A percentile compares a stretch with the other conserved stretches of the same genome.
Conservation (phyloP, 2,797 vertebrate species). For the Spea hammondii region DNA sequence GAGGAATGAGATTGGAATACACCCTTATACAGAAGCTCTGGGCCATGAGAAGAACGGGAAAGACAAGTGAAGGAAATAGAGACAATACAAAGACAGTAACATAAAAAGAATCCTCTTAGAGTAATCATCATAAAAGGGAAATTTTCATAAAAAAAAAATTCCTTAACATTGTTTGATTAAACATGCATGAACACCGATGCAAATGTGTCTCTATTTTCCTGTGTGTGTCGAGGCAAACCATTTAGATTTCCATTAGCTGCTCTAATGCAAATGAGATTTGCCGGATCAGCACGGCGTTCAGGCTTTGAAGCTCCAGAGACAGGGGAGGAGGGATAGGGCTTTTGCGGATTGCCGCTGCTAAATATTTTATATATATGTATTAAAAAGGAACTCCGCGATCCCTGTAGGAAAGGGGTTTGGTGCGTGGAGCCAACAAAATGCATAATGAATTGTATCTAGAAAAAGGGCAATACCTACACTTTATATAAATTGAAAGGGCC, state of each 20-base stretch:
- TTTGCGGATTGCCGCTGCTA: background rate
- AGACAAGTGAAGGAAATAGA: background rate
- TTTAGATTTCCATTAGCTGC: conserved; percentile 36
- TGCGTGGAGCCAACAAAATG: no score
- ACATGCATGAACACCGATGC: conserved; percentile 32
- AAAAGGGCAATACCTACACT: no score
- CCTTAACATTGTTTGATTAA: conserved; percentile 26
- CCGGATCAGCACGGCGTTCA: background rate
- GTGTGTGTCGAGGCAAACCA: conserved; percentile 24
- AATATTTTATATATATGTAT: conserved; percentile 2
- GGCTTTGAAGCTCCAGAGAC: conserved; percentile 1
- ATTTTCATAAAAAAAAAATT: conserved; percentile 25
- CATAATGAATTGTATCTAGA: no score
- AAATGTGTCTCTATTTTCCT: conserved; percentile 25
- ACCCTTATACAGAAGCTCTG: no score
- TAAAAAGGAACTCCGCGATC: background rate
- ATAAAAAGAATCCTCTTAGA: conserved; percentile 1
- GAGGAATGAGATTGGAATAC: no score
- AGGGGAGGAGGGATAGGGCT: background rate
- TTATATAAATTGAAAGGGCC: no score
- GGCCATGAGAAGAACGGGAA: background rate
- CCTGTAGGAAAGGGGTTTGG: background rate
- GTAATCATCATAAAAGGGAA: background rate
- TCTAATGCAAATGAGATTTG: conserved; percentile 36
- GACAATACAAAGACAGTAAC: background rate